Base-by-base conservation (phyloP, 2,113 vertebrate species). In the Noturus placidus region DNA sequence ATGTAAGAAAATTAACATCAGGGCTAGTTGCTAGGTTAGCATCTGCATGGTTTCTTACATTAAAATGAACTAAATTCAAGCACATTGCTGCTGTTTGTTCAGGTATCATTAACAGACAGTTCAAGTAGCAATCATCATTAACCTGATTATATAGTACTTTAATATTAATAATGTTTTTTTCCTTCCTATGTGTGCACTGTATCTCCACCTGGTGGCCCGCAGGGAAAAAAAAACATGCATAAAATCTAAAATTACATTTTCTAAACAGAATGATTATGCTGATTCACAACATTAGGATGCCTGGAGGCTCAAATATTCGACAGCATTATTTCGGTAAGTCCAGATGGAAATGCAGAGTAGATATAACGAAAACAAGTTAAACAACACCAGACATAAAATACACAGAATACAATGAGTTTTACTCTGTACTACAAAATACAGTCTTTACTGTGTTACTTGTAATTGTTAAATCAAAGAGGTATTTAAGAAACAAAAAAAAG, bases 171-270 rank as follows among this genome's bases (percentile, higher is more conserved):
- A 5, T 5, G 27, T 33, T 30, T 11, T 72, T 27, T 27, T 15
- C 15, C 0, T 42, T 15, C 8, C 20, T 30, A n/a, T 1, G 38
- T 25, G 82, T 74, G 35, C 35, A 76, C 4, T 80, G n/a, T 46
- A 80, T 82, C 82, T 2, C 56, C 57, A 50, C 27, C 82, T 89
- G 25, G 65, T 87, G 88, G 86, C 61, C 65, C 63, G 61, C 56
- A 85, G 22, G 27, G 15, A 74, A 38, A 57, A 5, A 80, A 52
- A 57, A 5, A 57, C 38, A 42, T 7, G 35, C 35, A 42, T 15
- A 5, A 14, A 52, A 14, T 50, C 20, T 52, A 52, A 78, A 78
- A 78, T 52, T 77, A n/a, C n/a, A n/a, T 77, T 46, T 77, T 77
- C 30, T 70, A 70, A 6, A 70, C 33, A 19, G 67, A 70, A 70